These are phyloP conservation scores for Drosophila rhopaloa DNA, from an alignment of 1,140 invertebrate species.

Conservation along the genomic window DNA sequence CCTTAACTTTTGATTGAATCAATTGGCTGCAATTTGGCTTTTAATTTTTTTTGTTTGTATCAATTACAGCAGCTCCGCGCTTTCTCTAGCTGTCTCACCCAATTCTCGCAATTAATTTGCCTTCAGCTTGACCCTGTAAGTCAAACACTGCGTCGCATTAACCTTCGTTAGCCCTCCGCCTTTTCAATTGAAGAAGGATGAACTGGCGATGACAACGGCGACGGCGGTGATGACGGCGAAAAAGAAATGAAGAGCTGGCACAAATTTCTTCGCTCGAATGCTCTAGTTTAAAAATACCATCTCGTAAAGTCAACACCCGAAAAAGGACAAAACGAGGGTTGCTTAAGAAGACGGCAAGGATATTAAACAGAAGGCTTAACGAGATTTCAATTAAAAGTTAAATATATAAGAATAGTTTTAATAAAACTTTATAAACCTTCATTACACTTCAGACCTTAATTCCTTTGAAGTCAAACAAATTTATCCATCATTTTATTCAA, in stretches of 20 bases:
- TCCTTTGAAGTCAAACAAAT: too few relatives aligned
- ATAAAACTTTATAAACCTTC: too few relatives aligned
- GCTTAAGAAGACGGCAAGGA: neutral
- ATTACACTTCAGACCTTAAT: too few relatives aligned
- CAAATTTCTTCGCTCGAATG: constrained; percentile 33
- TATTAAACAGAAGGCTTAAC: too few relatives aligned
- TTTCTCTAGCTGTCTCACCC: constrained; percentile 38
- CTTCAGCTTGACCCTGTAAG: constrained; percentile 72
- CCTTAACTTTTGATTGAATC: constrained; percentile 61
- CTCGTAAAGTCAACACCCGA: constrained; percentile 34
- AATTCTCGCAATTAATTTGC: constrained; percentile 78
- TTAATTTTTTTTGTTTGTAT: constrained; percentile 37
- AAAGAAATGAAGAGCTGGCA: constrained; percentile 6
- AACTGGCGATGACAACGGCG: constrained; percentile 1
- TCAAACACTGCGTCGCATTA: constrained; percentile 80
- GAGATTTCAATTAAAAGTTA: too few relatives aligned
- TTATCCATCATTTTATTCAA: too few relatives aligned
- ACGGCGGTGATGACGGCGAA: constrained; percentile 4
- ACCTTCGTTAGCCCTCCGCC: constrained; percentile 77
- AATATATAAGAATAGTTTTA: too few relatives aligned
- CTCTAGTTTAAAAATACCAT: constrained; percentile 51
- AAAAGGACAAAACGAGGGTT: neutral
- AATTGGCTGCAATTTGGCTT: constrained; percentile 70
- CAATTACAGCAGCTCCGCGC: constrained; percentile 54
- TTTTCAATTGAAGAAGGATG: constrained; percentile 51